Conservation (phyloP, 2,797 vertebrate species). For the Cyclura pinguis region DNA sequence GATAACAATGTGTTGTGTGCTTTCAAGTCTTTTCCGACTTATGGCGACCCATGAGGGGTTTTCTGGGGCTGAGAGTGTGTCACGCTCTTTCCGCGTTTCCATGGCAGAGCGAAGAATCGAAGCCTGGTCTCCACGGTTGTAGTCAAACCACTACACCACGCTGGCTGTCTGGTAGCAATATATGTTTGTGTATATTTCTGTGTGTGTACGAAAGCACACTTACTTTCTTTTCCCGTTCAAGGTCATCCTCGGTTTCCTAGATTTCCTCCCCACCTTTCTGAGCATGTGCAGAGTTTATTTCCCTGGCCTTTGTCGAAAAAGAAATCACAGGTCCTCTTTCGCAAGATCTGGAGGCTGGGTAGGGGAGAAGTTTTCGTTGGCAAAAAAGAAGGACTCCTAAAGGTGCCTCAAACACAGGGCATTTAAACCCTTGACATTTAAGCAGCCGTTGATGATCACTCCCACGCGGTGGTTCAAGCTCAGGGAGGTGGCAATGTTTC, state of each 20-base stretch:
- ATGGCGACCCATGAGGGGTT: no score
- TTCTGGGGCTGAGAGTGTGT: no score
- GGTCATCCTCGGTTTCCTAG: background rate
- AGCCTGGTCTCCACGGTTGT: no score
- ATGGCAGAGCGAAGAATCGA: no score
- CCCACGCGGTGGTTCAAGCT: no score
- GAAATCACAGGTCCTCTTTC: background rate
- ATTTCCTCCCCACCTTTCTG: background rate
- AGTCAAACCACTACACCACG: no score
- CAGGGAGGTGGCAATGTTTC: background rate
- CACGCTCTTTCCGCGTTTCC: no score
- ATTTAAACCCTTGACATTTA: background rate
- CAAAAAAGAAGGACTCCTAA: background rate
- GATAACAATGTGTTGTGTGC: no score
- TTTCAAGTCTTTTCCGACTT: no score
- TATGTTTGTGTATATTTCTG: no score
- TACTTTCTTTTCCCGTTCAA: constrained; percentile 55
- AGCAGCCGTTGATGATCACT: background rate
- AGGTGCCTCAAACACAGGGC: background rate
- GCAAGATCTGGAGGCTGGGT: background rate
- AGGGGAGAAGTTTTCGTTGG: no score
- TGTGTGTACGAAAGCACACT: background rate
- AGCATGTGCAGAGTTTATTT: constrained; percentile 4
- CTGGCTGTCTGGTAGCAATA: no score
- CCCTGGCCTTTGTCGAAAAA: background rate